These are phyloP conservation scores for Euzophera pinguis DNA, from an alignment of 2,888 invertebrate genomes.

Conservation along the genomic window DNA sequence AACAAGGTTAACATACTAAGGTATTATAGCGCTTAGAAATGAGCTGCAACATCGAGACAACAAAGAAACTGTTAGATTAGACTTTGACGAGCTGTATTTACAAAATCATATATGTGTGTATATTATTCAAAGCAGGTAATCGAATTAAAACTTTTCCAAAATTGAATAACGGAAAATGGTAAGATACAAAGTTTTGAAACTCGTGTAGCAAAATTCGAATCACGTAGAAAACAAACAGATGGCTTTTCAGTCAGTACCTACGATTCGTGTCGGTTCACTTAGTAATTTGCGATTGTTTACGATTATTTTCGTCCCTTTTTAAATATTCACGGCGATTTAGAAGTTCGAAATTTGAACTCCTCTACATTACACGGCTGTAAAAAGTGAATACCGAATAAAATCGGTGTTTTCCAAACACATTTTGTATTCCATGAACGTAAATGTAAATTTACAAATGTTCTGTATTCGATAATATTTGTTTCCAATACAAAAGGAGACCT, in stretches of 20 bases:
- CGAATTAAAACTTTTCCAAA: neutral
- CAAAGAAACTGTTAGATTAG: no score
- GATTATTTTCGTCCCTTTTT: slow-evolving; percentile 21
- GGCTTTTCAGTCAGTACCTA: slow-evolving; percentile 18
- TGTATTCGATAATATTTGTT: neutral
- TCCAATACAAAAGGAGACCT: neutral
- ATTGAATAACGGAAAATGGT: slow-evolving; percentile 10
- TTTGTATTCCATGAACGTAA: neutral
- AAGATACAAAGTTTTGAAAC: slow-evolving; percentile 13
- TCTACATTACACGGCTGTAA: slow-evolving; percentile 15
- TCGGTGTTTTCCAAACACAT: neutral
- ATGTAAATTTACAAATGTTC: neutral
- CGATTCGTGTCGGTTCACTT: slow-evolving; percentile 19
- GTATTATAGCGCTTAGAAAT: no score
- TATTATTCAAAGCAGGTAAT: no score
- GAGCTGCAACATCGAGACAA: no score
- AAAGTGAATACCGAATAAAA: slow-evolving; percentile 13
- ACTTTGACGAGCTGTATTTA: no score
- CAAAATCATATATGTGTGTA: no score
- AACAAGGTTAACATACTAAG: no score
- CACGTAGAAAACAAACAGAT: slow-evolving; percentile 25
- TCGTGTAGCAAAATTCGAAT: slow-evolving; percentile 15
- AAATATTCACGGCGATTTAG: slow-evolving; percentile 23
- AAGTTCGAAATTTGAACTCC: slow-evolving; percentile 15
- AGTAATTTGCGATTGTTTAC: slow-evolving; percentile 27